These are phyloP conservation scores for Leptothorax acervorum DNA, from an alignment of 2,888 invertebrate genomes.

Conservation along the genomic window DNA sequence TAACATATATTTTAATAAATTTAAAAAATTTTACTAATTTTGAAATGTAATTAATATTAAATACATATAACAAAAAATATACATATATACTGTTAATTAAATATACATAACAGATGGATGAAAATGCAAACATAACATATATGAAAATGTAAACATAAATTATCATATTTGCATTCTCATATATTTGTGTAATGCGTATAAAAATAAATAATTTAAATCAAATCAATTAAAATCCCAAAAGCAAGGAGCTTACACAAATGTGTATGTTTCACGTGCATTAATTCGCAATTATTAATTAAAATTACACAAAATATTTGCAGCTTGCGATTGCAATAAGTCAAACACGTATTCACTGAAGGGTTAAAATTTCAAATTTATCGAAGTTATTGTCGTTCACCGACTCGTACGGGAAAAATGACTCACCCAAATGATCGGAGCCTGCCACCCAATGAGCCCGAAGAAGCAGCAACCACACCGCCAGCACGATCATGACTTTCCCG, in stretches of 20 bases:
- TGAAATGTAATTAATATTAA: neutral
- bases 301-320: neutral
- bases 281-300: constrained; percentile 2
- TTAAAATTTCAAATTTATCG: neutral
- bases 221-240: neutral
- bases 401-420: constrained; percentile 51
- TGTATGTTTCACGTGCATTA: neutral
- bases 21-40: neutral
- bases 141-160: neutral
- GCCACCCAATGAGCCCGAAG: constrained; percentile 70
- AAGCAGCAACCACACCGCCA: constrained; percentile 68
- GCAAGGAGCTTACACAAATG: neutral
- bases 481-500: constrained; percentile 70
- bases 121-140: too few species aligned
- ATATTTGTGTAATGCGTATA: neutral
- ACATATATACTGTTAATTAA: neutral
- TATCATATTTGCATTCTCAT: neutral
- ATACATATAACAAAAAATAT: neutral
- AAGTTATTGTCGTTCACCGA: neutral
- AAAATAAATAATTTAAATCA: neutral
- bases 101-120: neutral
- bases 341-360: neutral
- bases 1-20: neutral
- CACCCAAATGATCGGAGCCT: constrained; percentile 79
- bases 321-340: neutral